Conservation (phyloP, 23 tunicate species). For the Ciona savignyi region DNA sequence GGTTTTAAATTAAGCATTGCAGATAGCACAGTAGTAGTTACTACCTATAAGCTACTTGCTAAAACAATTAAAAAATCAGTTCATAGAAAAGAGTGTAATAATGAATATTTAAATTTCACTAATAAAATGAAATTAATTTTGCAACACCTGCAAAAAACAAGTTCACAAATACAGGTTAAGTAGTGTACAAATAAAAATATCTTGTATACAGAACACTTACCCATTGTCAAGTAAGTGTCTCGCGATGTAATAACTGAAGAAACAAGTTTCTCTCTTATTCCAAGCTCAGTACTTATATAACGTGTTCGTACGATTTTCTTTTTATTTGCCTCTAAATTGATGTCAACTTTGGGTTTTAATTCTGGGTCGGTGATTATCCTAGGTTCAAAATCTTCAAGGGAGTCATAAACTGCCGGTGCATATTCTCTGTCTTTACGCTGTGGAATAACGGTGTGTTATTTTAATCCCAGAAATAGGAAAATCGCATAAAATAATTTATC, state of each 20-base stretch:
- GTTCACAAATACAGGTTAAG: no score
- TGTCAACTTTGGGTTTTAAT: slow-evolving; percentile 68
- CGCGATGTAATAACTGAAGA: slow-evolving; percentile 43
- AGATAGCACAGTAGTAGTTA: not conserved
- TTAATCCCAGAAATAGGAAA: no score
- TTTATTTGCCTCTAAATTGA: slow-evolving; percentile 50
- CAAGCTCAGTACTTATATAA: slow-evolving; percentile 83
- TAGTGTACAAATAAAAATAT: no score
- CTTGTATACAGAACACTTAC: slow-evolving; percentile 8
- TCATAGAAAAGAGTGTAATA: no score
- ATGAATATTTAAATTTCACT: no score
- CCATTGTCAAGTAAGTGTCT: slow-evolving; percentile 35
- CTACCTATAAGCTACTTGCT: no score
- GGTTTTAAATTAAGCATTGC: no score
- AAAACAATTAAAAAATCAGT: no score
- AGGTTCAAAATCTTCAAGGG: slow-evolving; percentile 95
- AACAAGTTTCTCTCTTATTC: slow-evolving; percentile 79
- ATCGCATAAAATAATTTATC: not conserved
- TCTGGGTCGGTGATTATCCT: slow-evolving; percentile 91
- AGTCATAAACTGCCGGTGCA: slow-evolving; percentile 74
- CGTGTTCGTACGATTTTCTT: slow-evolving; percentile 83
- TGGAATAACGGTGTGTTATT: not conserved
- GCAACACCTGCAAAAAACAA: no score
- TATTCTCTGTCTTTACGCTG: slow-evolving; percentile 74
- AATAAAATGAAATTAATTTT: no score